Base-by-base conservation (phyloP, 2,797 vertebrate genomes). In the Podargus strigoides region DNA sequence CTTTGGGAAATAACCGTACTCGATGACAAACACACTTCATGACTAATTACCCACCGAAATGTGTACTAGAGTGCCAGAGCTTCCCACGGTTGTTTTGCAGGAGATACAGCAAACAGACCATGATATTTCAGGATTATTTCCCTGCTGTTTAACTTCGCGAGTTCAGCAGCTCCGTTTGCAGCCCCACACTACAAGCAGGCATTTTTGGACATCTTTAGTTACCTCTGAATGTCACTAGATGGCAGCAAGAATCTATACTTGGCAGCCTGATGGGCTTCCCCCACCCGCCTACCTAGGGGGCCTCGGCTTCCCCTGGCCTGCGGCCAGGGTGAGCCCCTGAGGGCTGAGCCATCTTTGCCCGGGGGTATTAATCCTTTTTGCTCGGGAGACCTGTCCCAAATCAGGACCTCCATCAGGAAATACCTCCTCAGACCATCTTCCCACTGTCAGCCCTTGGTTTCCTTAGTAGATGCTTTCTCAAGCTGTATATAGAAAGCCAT, bases 191-290 rank as follows among this genome's bases (percentile, higher is more conserved):
- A 4, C 6, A 26, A 26, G 12, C 36, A 2, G 24, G 30, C 14
- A 0, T 1, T 17, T 82, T 12, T 20, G 1, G 7, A 32, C 47
- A 5, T 26, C 62, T 79, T 58, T 46, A 44, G 20, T 27, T 81
- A 46, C 6, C 22, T 12, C 12, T 0, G 5, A 1, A 0, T 0
- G 78, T 63, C 98, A 94, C 95, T 95, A 98, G 98, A 85, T 97
- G 98, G 97, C 96, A 87, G 87, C 94, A 96, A 94, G 73, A 79
- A 88, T 42, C 96, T 84, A 24, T 46, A 5, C 41, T 85, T 53
- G 37, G 53, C 30, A 36, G 12, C 22, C 4, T 1, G 4, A 24
- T 3, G 18, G 49, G 14, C 36, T 4, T 0, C 28, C 23, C 12
- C 46, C 15, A 0, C 2, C 24, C 0, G n/a, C n/a, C n/a, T n/a